These are phyloP conservation scores for Hypolimnas misippus DNA, from an alignment of 2,888 invertebrate species.

Conservation along the genomic window DNA sequence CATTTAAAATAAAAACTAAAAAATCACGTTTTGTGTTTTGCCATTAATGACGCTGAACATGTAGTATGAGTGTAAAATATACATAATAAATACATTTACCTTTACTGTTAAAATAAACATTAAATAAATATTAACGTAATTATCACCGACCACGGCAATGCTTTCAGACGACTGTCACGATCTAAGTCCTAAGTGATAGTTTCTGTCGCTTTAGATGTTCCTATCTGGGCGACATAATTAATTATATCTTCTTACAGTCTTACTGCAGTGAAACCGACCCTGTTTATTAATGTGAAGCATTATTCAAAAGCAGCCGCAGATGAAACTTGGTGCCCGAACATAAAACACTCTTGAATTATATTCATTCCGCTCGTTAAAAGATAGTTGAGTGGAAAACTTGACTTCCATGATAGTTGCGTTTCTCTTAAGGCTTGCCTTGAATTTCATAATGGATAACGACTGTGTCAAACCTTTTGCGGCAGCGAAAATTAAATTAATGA, in stretches of 20 bases:
- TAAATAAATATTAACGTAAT: not conserved
- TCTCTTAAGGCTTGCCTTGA: constrained; percentile 38
- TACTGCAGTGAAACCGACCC: constrained; percentile 63
- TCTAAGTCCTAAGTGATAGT: constrained; percentile 64
- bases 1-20: not conserved
- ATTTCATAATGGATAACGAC: constrained; percentile 37
- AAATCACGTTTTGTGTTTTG: no score
- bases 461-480: constrained; percentile 39
- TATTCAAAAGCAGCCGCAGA: constrained; percentile 76
- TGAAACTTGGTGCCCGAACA: constrained; percentile 66
- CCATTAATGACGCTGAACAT: no score
- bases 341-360: constrained; percentile 68
- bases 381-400: constrained; percentile 65
- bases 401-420: constrained; percentile 61
- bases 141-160: not conserved
- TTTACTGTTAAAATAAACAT: no score
- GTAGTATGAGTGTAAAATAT: no score
- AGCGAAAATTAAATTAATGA: constrained; percentile 33
- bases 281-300: constrained; percentile 79
- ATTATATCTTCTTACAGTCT: constrained; percentile 70
- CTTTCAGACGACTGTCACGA: constrained; percentile 20
- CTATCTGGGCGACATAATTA: constrained; percentile 66
- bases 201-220: constrained; percentile 56
- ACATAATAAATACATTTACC: no score
- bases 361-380: constrained; percentile 51